Evolutionary conservation across 2,797 vertebrate species (phyloP).

Genomic region (Mus minutoides): DNA sequence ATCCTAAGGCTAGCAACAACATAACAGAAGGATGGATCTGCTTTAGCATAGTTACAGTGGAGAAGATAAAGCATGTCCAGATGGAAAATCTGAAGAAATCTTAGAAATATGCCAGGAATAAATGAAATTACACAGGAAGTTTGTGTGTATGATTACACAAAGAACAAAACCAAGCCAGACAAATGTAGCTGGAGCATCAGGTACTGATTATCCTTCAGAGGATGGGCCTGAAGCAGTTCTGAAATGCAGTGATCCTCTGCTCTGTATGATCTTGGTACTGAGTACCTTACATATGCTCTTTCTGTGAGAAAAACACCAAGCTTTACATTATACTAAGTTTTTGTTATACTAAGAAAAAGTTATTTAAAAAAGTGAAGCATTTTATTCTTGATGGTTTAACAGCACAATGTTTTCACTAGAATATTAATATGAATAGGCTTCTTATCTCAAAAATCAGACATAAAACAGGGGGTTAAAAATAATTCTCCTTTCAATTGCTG

Average conservation of each 20-base stretch:
- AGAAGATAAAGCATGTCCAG: background rate
- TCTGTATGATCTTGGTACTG: background rate
- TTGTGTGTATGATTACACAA: background rate
- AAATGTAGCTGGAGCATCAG: background rate
- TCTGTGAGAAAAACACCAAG: constrained; percentile 3
- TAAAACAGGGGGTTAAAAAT: background rate
- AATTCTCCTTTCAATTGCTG: constrained; percentile 52
- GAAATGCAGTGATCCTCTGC: background rate
- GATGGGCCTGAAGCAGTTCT: background rate
- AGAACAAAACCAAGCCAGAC: constrained; percentile 18
- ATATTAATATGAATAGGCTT: background rate
- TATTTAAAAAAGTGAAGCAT: background rate
- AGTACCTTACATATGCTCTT: background rate
- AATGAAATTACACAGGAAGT: background rate
- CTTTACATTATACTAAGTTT: constrained; percentile 21
- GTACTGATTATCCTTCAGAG: background rate
- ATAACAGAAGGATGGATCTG: background rate
- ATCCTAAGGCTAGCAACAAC: background rate
- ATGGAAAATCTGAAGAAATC: background rate
- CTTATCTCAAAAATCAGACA: constrained; percentile 20
- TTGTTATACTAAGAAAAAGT: constrained; percentile 9
- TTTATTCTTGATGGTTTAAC: constrained; percentile 10
- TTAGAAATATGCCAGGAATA: background rate
- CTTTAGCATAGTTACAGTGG: background rate
- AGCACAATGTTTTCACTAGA: background rate